Percentiles rank a stretch among this genome's conserved stretches.
Evolutionary conservation across 2,888 invertebrate genomes (phyloP).

Genomic region (Omphaloscelis lunosa): DNA sequence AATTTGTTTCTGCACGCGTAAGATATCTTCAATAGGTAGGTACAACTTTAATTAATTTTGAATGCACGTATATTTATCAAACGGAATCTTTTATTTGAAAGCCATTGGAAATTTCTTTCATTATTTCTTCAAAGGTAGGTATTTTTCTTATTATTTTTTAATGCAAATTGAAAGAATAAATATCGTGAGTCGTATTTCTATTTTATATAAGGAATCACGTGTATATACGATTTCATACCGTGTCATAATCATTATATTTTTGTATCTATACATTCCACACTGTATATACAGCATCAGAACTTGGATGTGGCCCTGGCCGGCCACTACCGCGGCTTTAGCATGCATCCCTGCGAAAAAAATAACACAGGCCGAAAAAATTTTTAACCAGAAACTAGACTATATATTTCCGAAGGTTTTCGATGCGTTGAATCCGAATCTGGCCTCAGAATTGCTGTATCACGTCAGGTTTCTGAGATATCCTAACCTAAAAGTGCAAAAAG

Average conservation of each 20-base stretch:
- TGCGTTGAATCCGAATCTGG: too few species aligned
- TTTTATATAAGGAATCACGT: neutral
- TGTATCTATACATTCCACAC: neutral
- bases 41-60: constrained; percentile 18
- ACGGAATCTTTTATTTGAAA: constrained; percentile 8
- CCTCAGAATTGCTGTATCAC: too few species aligned
- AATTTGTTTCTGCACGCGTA: constrained; percentile 6
- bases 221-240: neutral
- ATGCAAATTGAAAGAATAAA: neutral
- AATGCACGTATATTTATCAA: constrained; percentile 6
- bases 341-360: too few species aligned
- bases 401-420: too few species aligned
- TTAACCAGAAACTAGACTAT: too few species aligned
- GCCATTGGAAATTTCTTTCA: constrained; percentile 2
- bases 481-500: too few species aligned
- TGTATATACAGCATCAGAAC: too few species aligned
- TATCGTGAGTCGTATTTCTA: neutral
- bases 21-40: neutral
- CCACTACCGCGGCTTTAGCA: too few species aligned
- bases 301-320: too few species aligned
- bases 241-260: neutral
- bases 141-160: constrained; percentile 9
- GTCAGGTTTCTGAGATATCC: too few species aligned
- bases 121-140: constrained; percentile 1
- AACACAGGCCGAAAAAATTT: too few species aligned